Evolutionary conservation across 2,888 invertebrate genomes (phyloP).

Genomic region (Philaethria dido): DNA sequence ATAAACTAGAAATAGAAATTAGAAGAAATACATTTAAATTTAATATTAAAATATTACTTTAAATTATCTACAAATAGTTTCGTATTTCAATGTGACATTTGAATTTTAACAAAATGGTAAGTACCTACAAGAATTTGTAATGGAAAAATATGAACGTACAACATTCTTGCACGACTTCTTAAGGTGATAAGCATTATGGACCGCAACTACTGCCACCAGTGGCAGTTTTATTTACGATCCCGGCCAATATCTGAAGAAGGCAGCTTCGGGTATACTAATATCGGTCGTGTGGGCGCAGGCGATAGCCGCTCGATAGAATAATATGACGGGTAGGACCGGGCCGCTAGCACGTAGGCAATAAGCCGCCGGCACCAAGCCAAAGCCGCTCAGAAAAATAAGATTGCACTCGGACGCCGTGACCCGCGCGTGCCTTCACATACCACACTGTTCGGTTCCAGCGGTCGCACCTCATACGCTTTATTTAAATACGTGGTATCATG

Average conservation of each 20-base stretch:
- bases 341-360: conserved; percentile 81
- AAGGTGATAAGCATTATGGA: conserved; percentile 61
- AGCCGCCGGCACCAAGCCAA: conserved; percentile 76
- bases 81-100: not conserved
- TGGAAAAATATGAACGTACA: conserved; percentile 18
- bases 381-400: conserved; percentile 78
- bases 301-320: conserved; percentile 82
- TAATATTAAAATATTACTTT: not conserved
- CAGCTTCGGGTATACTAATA: conserved; percentile 78
- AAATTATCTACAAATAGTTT: not conserved
- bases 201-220: conserved; percentile 48
- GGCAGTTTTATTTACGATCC: conserved; percentile 77
- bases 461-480: not conserved
- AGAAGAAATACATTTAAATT: not conserved
- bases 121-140: not conserved
- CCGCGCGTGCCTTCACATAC: conserved; percentile 64
- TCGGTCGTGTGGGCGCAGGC: conserved; percentile 72
- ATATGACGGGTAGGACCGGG: conserved; percentile 77
- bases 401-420: conserved; percentile 64
- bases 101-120: not conserved
- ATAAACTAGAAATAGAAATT: not conserved
- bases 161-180: conserved; percentile 39
- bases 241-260: conserved; percentile 76
- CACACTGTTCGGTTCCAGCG: conserved; percentile 27
- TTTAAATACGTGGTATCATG: not conserved